Evolutionary conservation across 2,888 invertebrate genomes (phyloP), one percentile per base, ranked within the genome.

Genomic region (Himalopsyche japonica): DNA sequence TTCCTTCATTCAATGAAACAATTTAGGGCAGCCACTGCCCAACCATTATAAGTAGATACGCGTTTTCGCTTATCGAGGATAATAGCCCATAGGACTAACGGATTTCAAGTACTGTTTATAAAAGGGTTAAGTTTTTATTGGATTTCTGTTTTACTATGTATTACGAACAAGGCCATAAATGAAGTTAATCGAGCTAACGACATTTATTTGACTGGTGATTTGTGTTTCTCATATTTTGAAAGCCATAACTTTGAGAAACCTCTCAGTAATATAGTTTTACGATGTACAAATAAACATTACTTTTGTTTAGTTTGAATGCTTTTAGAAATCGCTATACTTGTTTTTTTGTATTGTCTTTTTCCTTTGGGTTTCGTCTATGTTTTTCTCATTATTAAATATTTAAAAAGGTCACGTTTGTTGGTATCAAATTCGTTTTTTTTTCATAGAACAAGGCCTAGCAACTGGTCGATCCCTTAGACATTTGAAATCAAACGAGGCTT

Each of bases 61-160:
- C 70, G 70, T 70, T 70, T 70, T 70, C 70, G 70, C 70, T 70
- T 70, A 70, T 70, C 70, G 70, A 15, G 70, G 70, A 70, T 70
- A 70, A 70, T 70, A 70, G 70, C 70, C 70, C 70, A 70, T 70
- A 70, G 70, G 70, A 70, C 70, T 70, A 70, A 70, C 70, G 70
- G 70, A 70, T 70, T 70, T 70, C 70, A 70, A 70, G 70, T 70
- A 70, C 70, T 70, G 70, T 70, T 70, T 70, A 70, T 70, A 70
- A 70, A 70, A 70, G 27, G 70, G 70, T 70, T 70, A 70, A 70
- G 70, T 70, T 70, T 70, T 70, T 70, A 70, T 70, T 70, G 70
- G 70, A 70, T 70, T 70, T 70, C 70, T 70, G 70, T 70, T 70
- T 70, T 70, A 70, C 70, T 70, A 70, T 70, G 70, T 70, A 70